Conservation (phyloP, 2,888 invertebrate genomes). For the Periphyllus acericola region DNA sequence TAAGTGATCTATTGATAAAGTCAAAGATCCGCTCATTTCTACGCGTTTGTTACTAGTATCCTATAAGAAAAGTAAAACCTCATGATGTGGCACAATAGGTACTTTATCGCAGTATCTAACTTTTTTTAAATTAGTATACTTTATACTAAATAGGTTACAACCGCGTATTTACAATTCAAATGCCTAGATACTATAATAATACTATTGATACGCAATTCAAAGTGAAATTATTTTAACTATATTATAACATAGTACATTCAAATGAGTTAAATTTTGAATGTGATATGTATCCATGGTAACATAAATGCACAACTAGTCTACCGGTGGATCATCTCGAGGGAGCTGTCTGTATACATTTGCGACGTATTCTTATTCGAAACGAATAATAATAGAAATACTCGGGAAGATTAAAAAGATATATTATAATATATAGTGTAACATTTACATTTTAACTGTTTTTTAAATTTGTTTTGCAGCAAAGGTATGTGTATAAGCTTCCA, state of each 20-base stretch:
- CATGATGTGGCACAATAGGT: too few relatives aligned
- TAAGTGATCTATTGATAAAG: too few relatives aligned
- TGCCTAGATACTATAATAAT: too few relatives aligned
- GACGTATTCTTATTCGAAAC: constrained; percentile 24
- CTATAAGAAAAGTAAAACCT: too few relatives aligned
- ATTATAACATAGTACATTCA: not conserved
- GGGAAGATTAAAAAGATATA: constrained; percentile 29
- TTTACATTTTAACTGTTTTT: constrained; percentile 28
- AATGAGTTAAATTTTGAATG: constrained; percentile 5
- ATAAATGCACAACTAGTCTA: not conserved
- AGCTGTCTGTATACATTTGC: constrained; percentile 31
- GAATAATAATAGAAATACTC: constrained; percentile 43
- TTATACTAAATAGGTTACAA: too few relatives aligned
- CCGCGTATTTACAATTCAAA: too few relatives aligned
- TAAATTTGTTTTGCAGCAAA: not conserved
- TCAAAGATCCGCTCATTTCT: too few relatives aligned
- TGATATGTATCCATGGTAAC: constrained; percentile 26
- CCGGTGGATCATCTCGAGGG: constrained; percentile 38
- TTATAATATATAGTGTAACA: not conserved
- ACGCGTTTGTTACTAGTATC: too few relatives aligned
- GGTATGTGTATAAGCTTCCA: not conserved
- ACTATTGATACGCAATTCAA: not conserved
- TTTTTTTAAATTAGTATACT: too few relatives aligned
- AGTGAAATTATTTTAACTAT: not conserved
- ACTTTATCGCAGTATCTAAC: too few relatives aligned